Evolutionary conservation across 2,797 vertebrate genomes (phyloP).

Genomic region (Semaprochilodus insignis): DNA sequence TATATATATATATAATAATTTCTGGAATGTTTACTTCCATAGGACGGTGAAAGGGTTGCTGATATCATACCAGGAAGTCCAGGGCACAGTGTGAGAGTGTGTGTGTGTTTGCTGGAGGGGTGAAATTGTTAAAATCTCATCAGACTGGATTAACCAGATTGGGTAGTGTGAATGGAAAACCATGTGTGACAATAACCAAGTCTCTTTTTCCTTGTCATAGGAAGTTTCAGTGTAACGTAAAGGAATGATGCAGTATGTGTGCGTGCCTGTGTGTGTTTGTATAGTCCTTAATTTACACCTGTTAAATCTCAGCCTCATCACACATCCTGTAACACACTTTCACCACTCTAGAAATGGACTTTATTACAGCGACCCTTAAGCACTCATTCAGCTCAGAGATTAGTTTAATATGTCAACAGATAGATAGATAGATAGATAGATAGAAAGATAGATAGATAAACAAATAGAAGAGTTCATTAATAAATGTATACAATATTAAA

Average conservation of each 20-base stretch:
- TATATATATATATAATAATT: background rate
- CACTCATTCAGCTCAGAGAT: no score
- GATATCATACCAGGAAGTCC: background rate
- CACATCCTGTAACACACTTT: no score
- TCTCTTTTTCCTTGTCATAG: background rate
- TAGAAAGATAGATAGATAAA: background rate
- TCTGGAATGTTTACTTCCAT: background rate
- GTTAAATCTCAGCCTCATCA: background rate
- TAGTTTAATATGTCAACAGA: background rate
- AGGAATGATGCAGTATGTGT: background rate
- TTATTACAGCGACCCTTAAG: background rate
- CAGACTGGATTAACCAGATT: slow-evolving; percentile 66
- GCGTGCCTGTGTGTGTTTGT: no score
- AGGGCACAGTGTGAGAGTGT: slow-evolving; percentile 1
- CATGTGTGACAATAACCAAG: background rate
- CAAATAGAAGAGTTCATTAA: no score
- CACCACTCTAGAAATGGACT: no score
- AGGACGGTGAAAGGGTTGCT: no score
- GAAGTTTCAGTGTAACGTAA: background rate
- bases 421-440: slow-evolving; percentile 1
- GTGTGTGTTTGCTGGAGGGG: background rate
- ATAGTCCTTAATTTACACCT: background rate
- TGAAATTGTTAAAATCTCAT: slow-evolving; percentile 62
- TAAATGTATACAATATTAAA: no score
- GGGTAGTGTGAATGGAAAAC: slow-evolving; percentile 8